Conservation (phyloP, 1,140 invertebrate species). For the Neotoxoptera formosana region DNA sequence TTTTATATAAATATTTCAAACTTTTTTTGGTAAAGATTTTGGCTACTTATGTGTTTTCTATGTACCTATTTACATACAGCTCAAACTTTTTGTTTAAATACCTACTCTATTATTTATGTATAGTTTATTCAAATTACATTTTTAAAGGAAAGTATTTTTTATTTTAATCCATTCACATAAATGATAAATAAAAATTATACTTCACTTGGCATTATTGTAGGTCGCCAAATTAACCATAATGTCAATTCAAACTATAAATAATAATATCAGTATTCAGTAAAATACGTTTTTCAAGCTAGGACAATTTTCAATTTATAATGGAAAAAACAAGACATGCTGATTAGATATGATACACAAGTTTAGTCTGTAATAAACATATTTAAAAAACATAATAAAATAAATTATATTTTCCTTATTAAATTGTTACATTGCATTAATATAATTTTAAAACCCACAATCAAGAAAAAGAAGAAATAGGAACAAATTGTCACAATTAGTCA, state of each 20-base stretch:
- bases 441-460: neutral
- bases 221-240: neutral
- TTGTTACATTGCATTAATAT: neutral
- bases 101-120: neutral
- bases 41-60: too few relatives aligned
- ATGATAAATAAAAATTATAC: too few relatives aligned
- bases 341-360: neutral
- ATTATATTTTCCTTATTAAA: neutral
- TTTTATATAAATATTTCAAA: too few relatives aligned
- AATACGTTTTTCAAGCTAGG: neutral
- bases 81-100: too few relatives aligned
- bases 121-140: neutral
- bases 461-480: neutral
- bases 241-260: neutral
- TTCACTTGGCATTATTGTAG: too few relatives aligned
- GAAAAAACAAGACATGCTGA: neutral
- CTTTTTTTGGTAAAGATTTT: too few relatives aligned
- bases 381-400: neutral
- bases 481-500: neutral
- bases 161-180: neutral
- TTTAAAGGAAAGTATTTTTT: neutral
- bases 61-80: too few relatives aligned
- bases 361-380: neutral
- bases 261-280: neutral
- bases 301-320: neutral